A percentile compares a stretch with the other conserved stretches of the same genome.
phyloP scores from a whole-genome alignment of 2,113 vertebrate species.

The Dipodomys merriami region DNA sequence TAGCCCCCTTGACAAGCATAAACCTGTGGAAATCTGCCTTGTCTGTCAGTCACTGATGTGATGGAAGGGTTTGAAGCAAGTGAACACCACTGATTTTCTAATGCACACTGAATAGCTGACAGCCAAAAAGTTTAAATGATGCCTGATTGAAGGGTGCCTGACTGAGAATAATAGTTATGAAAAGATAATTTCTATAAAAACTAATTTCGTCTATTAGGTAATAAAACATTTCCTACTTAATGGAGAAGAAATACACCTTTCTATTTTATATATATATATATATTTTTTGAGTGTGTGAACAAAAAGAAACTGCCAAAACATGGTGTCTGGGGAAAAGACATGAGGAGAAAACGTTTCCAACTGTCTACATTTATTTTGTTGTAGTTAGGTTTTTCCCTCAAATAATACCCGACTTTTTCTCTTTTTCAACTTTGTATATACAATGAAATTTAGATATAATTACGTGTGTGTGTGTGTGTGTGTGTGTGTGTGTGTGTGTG shows the following conservation, averaged over 20 bases:
- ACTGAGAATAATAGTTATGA: not conserved
- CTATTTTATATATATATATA: not conserved
- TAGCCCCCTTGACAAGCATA: slow-evolving; percentile 57
- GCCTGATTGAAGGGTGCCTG: not conserved
- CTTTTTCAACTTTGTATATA: not conserved
- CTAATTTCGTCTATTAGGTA: slow-evolving; percentile 24
- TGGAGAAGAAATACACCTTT: not conserved
- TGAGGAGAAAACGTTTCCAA: not conserved
- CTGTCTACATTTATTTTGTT: not conserved
- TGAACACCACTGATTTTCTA: not conserved
- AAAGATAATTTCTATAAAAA: slow-evolving; percentile 1
- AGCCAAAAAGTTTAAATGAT: not conserved
- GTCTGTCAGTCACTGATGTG: slow-evolving; percentile 22
- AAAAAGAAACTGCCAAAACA: not conserved
- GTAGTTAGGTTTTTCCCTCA: not conserved
- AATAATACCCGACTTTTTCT: not conserved
- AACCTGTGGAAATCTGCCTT: slow-evolving; percentile 2
- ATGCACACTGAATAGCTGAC: not conserved
- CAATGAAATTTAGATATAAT: too few species aligned
- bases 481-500: too few species aligned
- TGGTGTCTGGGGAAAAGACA: not conserved
- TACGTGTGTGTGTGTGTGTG: too few species aligned
- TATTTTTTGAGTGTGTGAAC: not conserved
- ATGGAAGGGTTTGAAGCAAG: not conserved
- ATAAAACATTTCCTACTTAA: slow-evolving; percentile 21